These are phyloP conservation scores for Drosophila kuntzei DNA, from an alignment of 2,888 invertebrate species.

Conservation along the genomic window DNA sequence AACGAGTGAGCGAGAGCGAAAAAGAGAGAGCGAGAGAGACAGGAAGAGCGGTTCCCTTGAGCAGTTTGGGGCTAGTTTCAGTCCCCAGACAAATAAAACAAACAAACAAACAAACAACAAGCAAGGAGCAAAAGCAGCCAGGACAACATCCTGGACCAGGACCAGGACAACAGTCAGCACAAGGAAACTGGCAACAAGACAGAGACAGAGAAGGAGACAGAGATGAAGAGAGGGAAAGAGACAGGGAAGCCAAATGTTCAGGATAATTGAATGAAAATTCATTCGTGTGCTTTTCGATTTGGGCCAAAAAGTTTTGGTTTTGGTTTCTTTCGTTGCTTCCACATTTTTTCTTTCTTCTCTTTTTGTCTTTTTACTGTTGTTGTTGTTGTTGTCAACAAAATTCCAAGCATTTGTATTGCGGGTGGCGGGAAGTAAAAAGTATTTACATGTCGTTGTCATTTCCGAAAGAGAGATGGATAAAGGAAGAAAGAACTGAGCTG, in stretches of 20 bases:
- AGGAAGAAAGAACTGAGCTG: constrained; percentile 22
- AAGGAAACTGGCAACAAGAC: neutral
- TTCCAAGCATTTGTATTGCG: constrained; percentile 57
- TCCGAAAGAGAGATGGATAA: constrained; percentile 11
- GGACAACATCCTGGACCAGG: constrained; percentile 14
- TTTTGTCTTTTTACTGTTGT: constrained; percentile 37
- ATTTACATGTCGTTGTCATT: constrained; percentile 76
- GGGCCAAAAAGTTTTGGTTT: constrained; percentile 57
- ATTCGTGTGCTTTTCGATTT: constrained; percentile 80
- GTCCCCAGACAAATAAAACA: constrained; percentile 72
- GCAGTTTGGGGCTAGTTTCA: constrained; percentile 74
- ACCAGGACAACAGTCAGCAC: constrained; percentile 22
- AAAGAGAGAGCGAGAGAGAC: neutral
- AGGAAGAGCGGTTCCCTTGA: constrained; percentile 27
- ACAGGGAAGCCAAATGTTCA: constrained; percentile 62
- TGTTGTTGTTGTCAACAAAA: constrained; percentile 58
- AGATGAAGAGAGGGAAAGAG: neutral
- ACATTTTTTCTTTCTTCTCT: neutral
- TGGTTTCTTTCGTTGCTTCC: neutral
- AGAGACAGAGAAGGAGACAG: neutral
- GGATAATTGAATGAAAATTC: constrained; percentile 80
- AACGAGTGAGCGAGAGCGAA: neutral
- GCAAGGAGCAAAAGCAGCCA: constrained; percentile 17
- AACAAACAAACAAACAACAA: constrained; percentile 62
- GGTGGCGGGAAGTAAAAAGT: constrained; percentile 45